A percentile compares a stretch with the other conserved stretches of the same genome.
These are phyloP conservation scores for Nannospalax galili DNA, from an alignment of 2,113 vertebrate species.

Conservation along the genomic window DNA sequence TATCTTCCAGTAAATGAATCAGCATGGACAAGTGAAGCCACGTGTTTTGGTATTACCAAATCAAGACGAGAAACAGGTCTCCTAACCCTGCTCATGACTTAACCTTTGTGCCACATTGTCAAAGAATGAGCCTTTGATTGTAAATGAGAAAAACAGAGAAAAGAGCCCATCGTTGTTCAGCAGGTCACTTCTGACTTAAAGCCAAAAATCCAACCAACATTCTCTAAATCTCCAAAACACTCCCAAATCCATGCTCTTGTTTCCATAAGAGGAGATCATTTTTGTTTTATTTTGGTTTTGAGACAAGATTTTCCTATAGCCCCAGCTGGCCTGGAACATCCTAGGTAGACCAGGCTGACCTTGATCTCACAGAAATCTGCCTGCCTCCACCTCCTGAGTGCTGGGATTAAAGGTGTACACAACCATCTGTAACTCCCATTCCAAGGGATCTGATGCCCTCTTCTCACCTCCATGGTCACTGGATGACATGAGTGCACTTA, in stretches of 20 bases:
- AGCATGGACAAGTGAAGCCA: not conserved
- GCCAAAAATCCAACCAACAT: not conserved
- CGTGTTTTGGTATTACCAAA: slow-evolving; percentile 4
- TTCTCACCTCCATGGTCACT: not conserved
- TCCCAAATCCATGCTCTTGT: not conserved
- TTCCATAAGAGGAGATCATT: not conserved
- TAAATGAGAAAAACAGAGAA: not conserved
- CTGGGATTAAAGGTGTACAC: too few species aligned
- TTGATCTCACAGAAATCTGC: too few species aligned
- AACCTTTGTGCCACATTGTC: not conserved
- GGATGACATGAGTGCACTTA: not conserved
- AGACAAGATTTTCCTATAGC: too few species aligned
- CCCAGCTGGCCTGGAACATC: too few species aligned
- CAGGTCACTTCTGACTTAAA: not conserved
- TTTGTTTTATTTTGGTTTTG: too few species aligned
- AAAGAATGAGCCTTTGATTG: not conserved
- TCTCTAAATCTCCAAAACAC: not conserved
- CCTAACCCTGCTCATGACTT: not conserved
- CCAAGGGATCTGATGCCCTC: not conserved
- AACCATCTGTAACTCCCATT: not conserved
- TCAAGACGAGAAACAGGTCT: slow-evolving; percentile 51
- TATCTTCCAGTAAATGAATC: slow-evolving; percentile 15
- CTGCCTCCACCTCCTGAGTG: too few species aligned
- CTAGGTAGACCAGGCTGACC: too few species aligned
- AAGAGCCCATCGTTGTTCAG: not conserved